Percentiles rank a stretch among this genome's conserved stretches.
Evolutionary conservation across 1,140 invertebrate genomes (phyloP).

Genomic region (Lepeophtheirus salmonis): DNA sequence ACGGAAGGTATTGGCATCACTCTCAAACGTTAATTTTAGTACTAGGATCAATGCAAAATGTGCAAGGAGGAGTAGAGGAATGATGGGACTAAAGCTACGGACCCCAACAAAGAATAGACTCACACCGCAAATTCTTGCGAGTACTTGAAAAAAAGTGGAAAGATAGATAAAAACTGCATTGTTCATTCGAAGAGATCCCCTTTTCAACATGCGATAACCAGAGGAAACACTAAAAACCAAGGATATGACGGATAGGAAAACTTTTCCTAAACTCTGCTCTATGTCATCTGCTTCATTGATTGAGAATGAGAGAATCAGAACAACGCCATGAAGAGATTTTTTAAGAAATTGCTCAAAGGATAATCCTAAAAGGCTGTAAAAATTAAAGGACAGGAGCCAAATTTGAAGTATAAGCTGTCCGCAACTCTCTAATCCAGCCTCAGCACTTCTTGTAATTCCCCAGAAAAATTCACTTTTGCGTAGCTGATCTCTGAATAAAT

Average conservation of each 20-base stretch:
- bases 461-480: slow-evolving; percentile 14
- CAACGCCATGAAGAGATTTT: slow-evolving; percentile 6
- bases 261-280: slow-evolving; percentile 13
- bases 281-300: slow-evolving; percentile 12
- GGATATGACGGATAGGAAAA: slow-evolving; percentile 1
- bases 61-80: neutral
- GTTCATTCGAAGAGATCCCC: neutral
- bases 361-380: neutral
- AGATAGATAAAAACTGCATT: slow-evolving; percentile 11
- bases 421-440: slow-evolving; percentile 8
- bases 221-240: slow-evolving; percentile 4
- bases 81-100: neutral
- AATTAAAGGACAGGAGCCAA: slow-evolving; percentile 10
- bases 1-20: neutral
- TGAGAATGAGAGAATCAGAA: slow-evolving; percentile 6
- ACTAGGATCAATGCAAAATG: slow-evolving; percentile 1
- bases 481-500: neutral
- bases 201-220: slow-evolving; percentile 6
- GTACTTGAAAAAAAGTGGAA: slow-evolving; percentile 1
- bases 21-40: slow-evolving; percentile 11
- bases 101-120: slow-evolving; percentile 7
- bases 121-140: neutral
- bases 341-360: slow-evolving; percentile 5
- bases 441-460: slow-evolving; percentile 12
- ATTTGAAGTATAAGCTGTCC: slow-evolving; percentile 14